These are phyloP conservation scores for Echiichthys vipera DNA, from an alignment of 2,797 vertebrate species.

Conservation along the genomic window DNA sequence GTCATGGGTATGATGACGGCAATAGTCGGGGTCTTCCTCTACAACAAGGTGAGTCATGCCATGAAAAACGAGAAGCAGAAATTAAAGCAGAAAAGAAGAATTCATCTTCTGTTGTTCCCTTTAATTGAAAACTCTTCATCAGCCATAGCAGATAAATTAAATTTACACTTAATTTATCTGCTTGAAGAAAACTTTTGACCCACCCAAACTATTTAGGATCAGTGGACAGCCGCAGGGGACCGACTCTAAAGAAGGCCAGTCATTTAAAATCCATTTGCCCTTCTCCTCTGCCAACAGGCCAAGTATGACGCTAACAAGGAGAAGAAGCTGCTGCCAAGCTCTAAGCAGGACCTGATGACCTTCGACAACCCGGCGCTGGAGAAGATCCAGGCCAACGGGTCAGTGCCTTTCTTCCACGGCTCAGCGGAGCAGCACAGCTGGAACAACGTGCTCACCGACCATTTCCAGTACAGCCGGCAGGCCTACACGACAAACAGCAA, in stretches of 20 bases:
- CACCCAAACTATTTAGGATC: not conserved
- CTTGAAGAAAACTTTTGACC: not conserved
- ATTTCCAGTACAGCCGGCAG: constrained; percentile 93
- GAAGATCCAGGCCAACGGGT: constrained; percentile 89
- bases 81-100: not conserved
- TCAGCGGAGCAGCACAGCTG: constrained; percentile 88
- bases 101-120: not conserved
- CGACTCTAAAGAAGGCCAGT: not conserved
- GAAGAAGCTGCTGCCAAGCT: constrained; percentile 91
- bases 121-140: not conserved
- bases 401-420: constrained; percentile 82
- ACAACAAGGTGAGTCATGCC: constrained; percentile 91
- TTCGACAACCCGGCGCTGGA: constrained; percentile 82
- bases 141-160: no score
- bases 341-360: constrained; percentile 86
- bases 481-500: constrained; percentile 84
- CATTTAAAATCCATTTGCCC: constrained; percentile 1
- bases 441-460: constrained; percentile 88
- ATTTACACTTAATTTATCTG: constrained; percentile 5
- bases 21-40: constrained; percentile 96
- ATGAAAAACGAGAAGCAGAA: not conserved
- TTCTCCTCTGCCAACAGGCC: constrained; percentile 82
- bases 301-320: constrained; percentile 93
- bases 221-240: not conserved
- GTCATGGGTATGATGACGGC: constrained; percentile 97